Percentiles rank a stretch among this genome's conserved stretches.
Evolutionary conservation across 1,140 invertebrate genomes (phyloP).

Genomic region (Lepidurus apus): DNA sequence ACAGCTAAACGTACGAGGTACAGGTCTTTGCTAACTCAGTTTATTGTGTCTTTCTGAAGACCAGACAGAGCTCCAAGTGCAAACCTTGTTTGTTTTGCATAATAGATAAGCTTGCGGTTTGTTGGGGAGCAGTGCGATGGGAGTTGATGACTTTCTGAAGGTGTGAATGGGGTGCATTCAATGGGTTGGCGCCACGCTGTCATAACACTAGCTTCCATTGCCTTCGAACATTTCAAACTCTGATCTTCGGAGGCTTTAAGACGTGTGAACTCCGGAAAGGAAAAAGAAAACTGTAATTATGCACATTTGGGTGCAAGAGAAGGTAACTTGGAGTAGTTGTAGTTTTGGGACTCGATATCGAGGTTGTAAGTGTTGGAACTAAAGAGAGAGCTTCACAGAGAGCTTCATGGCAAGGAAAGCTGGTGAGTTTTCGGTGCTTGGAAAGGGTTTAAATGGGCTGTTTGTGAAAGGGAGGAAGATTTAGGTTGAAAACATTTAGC

Average conservation of each 20-base stretch:
- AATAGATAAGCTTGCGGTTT: slow-evolving; percentile 18
- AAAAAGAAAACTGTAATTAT: no score
- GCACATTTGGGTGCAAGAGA: no score
- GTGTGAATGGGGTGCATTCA: background rate
- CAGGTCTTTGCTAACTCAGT: background rate
- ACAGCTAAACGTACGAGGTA: background rate
- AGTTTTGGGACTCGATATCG: no score
- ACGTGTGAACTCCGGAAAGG: no score
- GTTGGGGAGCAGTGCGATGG: background rate
- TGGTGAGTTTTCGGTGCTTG: background rate
- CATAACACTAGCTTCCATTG: no score
- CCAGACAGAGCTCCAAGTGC: background rate
- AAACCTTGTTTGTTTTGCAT: slow-evolving; percentile 4
- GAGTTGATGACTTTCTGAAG: background rate
- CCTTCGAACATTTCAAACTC: no score
- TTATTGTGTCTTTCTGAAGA: background rate
- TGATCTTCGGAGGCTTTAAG: no score
- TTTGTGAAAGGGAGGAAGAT: background rate
- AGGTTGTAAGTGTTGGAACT: no score
- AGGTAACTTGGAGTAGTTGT: no score
- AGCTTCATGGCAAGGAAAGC: no score
- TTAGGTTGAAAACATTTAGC: background rate
- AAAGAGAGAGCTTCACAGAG: no score
- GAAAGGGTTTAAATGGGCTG: background rate
- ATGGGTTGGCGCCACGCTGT: no score